Evolutionary conservation across 2,888 invertebrate species (phyloP).

Genomic region (Ethmia dodecea): DNA sequence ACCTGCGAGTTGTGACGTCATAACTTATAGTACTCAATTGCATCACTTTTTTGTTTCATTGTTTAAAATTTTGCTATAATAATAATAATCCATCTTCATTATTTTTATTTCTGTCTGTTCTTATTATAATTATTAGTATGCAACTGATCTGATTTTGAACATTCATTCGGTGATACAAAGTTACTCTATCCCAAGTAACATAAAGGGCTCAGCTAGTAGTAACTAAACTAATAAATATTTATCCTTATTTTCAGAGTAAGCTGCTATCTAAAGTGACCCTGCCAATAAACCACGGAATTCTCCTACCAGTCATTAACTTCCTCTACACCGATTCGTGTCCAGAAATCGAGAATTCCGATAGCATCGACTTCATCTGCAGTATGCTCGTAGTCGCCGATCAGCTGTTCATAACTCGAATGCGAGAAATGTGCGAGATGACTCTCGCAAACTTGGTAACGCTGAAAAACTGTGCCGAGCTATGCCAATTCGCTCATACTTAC

Average conservation of each 20-base stretch:
- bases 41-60: too few relatives aligned
- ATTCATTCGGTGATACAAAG: too few relatives aligned
- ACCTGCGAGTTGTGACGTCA: too few relatives aligned
- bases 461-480: conserved; percentile 85
- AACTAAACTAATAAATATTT: too few relatives aligned
- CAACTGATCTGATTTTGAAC: too few relatives aligned
- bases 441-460: conserved; percentile 82
- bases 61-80: too few relatives aligned
- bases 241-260: conserved; percentile 76
- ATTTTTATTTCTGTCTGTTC: too few relatives aligned
- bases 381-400: conserved; percentile 89
- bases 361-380: conserved; percentile 84
- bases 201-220: too few relatives aligned
- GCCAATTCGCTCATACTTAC: conserved; percentile 86
- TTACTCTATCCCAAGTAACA: too few relatives aligned
- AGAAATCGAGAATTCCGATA: conserved; percentile 76
- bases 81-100: too few relatives aligned
- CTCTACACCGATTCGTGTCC: conserved; percentile 84
- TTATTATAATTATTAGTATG: too few relatives aligned
- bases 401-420: conserved; percentile 83
- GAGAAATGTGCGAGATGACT: conserved; percentile 84
- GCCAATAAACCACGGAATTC: conserved; percentile 78
- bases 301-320: conserved; percentile 84
- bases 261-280: conserved; percentile 70
- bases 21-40: too few relatives aligned